Conservation (phyloP, 2,797 vertebrate species). For the Protonibea diacanthus region DNA sequence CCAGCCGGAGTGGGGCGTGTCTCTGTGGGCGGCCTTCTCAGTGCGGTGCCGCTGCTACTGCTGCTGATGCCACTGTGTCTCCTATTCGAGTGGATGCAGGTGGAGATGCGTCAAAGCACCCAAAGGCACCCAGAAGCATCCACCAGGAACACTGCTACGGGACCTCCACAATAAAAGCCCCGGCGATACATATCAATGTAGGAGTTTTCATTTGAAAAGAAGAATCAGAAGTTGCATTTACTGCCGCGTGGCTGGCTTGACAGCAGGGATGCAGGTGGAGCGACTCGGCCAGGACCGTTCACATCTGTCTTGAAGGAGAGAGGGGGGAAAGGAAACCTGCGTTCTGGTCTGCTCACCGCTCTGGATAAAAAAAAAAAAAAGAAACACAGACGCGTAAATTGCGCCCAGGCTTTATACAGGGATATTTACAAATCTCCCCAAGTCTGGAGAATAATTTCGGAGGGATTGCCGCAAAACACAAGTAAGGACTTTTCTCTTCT, state of each 20-base stretch:
- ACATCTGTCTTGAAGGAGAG: constrained; percentile 83
- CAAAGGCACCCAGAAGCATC: neutral
- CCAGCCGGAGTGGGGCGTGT: constrained; percentile 75
- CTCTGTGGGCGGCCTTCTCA: constrained; percentile 69
- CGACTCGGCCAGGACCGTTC: constrained; percentile 79
- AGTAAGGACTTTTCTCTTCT: constrained; percentile 81
- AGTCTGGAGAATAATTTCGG: constrained; percentile 71
- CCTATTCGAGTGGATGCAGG: constrained; percentile 69
- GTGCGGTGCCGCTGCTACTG: constrained; percentile 64
- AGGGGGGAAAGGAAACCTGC: constrained; percentile 66
- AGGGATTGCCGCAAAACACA: constrained; percentile 75
- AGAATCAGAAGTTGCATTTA: neutral
- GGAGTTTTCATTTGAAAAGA: constrained; percentile 64
- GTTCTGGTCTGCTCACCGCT: constrained; percentile 59
- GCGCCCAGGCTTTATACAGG: constrained; percentile 54
- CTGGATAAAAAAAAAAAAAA: constrained; percentile 74
- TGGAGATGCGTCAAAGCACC: constrained; percentile 63
- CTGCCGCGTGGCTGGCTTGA: constrained; percentile 29
- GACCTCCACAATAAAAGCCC: constrained; percentile 66
- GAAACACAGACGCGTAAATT: constrained; percentile 38
- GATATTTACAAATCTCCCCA: constrained; percentile 72
- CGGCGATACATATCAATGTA: rapidly evolving
- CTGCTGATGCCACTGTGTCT: constrained; percentile 55
- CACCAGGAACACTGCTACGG: neutral
- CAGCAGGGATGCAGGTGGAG: constrained; percentile 82